Evolutionary conservation across 2,113 vertebrate genomes (phyloP), one percentile per base, ranked within the genome.

Genomic region (Ursus arctos): DNA sequence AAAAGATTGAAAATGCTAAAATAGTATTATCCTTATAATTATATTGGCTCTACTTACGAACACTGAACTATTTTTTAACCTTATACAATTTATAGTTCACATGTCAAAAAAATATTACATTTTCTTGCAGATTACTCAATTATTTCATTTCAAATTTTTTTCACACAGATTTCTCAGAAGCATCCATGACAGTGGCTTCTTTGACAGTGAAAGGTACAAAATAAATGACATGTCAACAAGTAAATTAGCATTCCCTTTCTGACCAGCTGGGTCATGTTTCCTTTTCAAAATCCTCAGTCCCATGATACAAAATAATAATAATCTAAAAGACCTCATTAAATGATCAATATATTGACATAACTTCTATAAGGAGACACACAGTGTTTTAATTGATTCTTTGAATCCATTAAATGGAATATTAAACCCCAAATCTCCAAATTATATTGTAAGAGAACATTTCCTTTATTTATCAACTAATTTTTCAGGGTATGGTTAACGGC

Each of bases 241-340:
- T 98, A 98, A 99, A 99, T 99, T 98, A 99, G 98, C 98, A 98
- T 98, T 98, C 97, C 97, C 97, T 98, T 98, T 98, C 99, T 99
- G 99, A 99, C 99, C 99, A 99, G 98, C 99, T 99, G 99, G 99
- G 98, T 98, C 98, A 98, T 98, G 99, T 99, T 99, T 98, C 98
- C 99, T 99, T 99, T 99, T 99, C 99, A 98, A 99, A 99, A 99
- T 99, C 99, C 98, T 98, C 98, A 98, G 98, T 98, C 99, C 98
- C 98, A 98, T 98, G 98, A 99, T 98, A 99, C 99, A 99, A 98
- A 99, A 99, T 99, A 99, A 99, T 99, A 99, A 99, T 98, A 99
- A 99, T 99, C 99, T 99, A 99, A 99, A 99, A 99, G 99, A 98
- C 98, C 99, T 99, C 99, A 99, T 99, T 99, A 99, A 99, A 99